These are phyloP conservation scores for Elysia crispata DNA, from an alignment of 2,888 invertebrate genomes.

Conservation along the genomic window DNA sequence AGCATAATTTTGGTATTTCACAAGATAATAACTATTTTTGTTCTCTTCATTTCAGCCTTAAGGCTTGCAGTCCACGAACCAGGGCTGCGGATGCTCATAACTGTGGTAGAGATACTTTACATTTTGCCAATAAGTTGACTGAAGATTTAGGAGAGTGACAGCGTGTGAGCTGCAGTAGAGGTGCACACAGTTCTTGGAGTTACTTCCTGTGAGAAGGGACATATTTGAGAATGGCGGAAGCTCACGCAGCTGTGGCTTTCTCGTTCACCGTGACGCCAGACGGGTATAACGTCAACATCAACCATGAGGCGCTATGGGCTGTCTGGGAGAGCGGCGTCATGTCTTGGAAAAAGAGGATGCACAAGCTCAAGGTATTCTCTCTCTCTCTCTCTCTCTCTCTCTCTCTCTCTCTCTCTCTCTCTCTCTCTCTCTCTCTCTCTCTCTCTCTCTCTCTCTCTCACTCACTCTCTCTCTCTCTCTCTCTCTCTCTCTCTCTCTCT, in stretches of 20 bases:
- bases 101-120: not conserved
- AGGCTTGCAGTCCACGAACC: too few relatives aligned
- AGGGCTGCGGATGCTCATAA: not conserved
- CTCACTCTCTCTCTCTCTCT: too few relatives aligned
- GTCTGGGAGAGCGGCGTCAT: slow-evolving; percentile 96
- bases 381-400: too few relatives aligned
- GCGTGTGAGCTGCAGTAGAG: not conserved
- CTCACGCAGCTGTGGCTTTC: slow-evolving; percentile 97
- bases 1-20: too few relatives aligned
- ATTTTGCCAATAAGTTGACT: not conserved
- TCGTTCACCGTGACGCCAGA: slow-evolving; percentile 98
- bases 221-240: slow-evolving; percentile 96
- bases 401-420: too few relatives aligned
- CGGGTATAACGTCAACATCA: slow-evolving; percentile 98
- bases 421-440: too few relatives aligned
- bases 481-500: too few relatives aligned
- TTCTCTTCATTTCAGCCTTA: too few relatives aligned
- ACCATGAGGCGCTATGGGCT: slow-evolving; percentile 95
- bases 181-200: not conserved
- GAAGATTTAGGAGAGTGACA: not conserved
- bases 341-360: slow-evolving; percentile 96
- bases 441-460: too few relatives aligned
- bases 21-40: too few relatives aligned
- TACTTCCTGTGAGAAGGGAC: not conserved
- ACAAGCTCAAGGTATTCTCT: slow-evolving; percentile 88